Conservation (phyloP, 2,113 vertebrate genomes). For the Cololabis saira region DNA sequence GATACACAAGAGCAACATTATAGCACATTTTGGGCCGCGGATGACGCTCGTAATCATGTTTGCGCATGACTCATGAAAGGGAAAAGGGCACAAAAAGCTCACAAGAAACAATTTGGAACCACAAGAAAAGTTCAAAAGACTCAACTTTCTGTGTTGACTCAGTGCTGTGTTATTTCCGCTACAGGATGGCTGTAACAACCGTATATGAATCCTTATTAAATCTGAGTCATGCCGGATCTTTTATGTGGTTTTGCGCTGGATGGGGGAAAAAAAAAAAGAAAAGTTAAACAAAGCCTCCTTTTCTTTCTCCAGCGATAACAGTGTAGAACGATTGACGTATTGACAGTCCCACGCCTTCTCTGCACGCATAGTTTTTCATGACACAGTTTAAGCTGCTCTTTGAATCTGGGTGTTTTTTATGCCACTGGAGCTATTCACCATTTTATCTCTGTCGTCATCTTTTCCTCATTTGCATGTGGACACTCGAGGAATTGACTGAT, state of each 20-base stretch:
- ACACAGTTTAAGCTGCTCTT: constrained; percentile 52
- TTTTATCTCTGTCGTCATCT: constrained; percentile 35
- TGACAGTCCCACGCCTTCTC: constrained; percentile 43
- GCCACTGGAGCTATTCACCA: constrained; percentile 6
- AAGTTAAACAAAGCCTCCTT: constrained; percentile 66
- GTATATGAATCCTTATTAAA: constrained; percentile 43
- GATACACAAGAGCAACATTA: constrained; percentile 5
- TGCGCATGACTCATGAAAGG: constrained; percentile 40
- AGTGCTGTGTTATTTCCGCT: constrained; percentile 28
- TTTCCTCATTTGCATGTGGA: constrained; percentile 22
- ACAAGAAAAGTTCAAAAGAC: constrained; percentile 26
- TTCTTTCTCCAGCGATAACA: constrained; percentile 46
- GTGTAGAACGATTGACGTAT: constrained; percentile 47
- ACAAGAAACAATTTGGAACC: constrained; percentile 7
- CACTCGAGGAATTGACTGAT: constrained; percentile 29
- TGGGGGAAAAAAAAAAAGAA: constrained; percentile 20
- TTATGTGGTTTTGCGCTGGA: constrained; percentile 45
- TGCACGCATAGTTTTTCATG: constrained; percentile 42
- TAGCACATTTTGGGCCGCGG: background rate
- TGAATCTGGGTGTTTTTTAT: constrained; percentile 21
- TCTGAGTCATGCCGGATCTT: constrained; percentile 56
- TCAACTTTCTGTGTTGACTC: constrained; percentile 35
- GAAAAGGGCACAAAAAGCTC: constrained; percentile 25
- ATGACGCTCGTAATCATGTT: constrained; percentile 18
- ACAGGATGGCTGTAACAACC: constrained; percentile 4